Conservation (phyloP, 2,888 invertebrate species). For the Incurvaria masculella region DNA sequence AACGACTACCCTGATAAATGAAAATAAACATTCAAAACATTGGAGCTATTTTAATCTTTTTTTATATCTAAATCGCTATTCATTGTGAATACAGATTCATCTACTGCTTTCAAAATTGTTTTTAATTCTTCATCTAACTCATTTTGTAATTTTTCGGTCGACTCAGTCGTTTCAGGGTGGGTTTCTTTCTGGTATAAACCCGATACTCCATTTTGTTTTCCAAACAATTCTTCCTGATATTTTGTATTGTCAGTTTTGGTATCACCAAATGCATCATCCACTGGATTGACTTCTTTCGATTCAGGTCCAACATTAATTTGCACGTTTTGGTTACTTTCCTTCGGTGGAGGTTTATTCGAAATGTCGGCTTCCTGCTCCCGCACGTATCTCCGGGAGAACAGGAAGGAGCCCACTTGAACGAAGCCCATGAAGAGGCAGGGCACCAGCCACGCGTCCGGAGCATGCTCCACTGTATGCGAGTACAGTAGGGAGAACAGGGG, state of each 20-base stretch:
- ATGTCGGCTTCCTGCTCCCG: background rate
- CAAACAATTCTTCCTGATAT: no score
- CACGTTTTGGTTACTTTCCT: no score
- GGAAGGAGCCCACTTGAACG: conserved; percentile 34
- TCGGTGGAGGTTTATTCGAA: no score
- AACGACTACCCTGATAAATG: no score
- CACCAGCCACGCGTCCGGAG: conserved; percentile 43
- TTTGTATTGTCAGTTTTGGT: no score
- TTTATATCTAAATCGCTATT: background rate
- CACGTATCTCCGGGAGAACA: conserved; percentile 25
- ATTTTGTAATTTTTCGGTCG: background rate
- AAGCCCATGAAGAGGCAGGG: conserved; percentile 34
- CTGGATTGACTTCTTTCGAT: no score
- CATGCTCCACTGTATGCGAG: conserved; percentile 33
- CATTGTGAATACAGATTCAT: background rate
- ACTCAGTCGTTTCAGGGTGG: background rate
- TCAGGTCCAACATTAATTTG: no score
- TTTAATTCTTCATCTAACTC: background rate
- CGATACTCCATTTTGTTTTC: no score
- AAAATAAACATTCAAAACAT: no score
- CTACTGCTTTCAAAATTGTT: background rate
- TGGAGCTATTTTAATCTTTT: no score
- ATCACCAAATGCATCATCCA: no score
- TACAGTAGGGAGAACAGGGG: conserved; percentile 45
- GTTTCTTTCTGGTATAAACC: no score